Percentiles rank a stretch among this genome's conserved stretches.
Conservation (phyloP, 2,113 vertebrate species). For the Archilochus colubris region DNA sequence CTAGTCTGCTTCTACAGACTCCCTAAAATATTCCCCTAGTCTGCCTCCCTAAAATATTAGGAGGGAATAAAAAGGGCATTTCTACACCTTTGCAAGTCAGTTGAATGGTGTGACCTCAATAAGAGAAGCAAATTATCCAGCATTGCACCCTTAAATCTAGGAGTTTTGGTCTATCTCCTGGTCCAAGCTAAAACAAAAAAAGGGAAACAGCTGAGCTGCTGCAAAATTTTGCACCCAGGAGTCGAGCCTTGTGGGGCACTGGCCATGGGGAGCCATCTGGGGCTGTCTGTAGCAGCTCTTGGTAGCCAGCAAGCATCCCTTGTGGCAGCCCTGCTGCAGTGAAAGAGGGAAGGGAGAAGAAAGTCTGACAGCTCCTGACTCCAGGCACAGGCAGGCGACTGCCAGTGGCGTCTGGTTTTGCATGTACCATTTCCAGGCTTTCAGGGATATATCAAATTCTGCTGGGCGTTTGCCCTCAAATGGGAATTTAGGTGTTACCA, state of each 20-base stretch:
- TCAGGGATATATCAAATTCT: neutral
- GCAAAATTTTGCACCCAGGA: neutral
- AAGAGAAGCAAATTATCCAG: neutral
- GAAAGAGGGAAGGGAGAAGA: neutral
- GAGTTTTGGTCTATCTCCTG: neutral
- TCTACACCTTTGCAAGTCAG: neutral
- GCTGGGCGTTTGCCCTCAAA: neutral
- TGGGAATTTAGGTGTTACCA: neutral
- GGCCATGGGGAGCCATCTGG: rapidly evolving
- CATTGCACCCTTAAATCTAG: rapidly evolving
- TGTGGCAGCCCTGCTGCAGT: rapidly evolving
- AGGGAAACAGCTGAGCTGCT: neutral
- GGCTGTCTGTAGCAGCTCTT: neutral
- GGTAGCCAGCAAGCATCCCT: neutral
- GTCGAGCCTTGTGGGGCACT: neutral
- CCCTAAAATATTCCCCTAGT: neutral
- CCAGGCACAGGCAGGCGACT: rapidly evolving
- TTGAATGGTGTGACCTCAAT: neutral
- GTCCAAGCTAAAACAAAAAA: neutral
- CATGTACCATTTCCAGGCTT: rapidly evolving
- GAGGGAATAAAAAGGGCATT: neutral
- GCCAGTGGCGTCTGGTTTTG: neutral
- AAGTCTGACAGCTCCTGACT: neutral
- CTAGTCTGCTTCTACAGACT: neutral
- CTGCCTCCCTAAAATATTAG: neutral